Conservation (phyloP, 2,888 invertebrate genomes). For the Chymomyza amoena region DNA sequence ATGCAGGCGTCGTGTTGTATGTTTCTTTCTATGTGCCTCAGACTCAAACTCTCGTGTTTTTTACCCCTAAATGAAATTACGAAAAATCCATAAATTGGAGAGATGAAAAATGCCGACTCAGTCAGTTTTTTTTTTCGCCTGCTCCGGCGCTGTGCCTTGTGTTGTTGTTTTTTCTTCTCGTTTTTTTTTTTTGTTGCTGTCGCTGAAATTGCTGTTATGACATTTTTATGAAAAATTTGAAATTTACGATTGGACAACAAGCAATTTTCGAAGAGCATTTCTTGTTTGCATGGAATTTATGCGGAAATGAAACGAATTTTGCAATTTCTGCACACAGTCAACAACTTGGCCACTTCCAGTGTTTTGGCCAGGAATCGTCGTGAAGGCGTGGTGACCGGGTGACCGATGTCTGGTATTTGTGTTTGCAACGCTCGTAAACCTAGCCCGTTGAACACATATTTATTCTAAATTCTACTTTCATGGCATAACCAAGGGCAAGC, state of each 20-base stretch:
- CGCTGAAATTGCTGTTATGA: slow-evolving; percentile 71
- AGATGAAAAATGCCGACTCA: slow-evolving; percentile 70
- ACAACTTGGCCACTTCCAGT: not conserved
- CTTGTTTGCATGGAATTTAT: slow-evolving; percentile 32
- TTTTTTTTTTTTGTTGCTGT: slow-evolving; percentile 37
- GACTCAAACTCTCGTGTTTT: slow-evolving; percentile 11
- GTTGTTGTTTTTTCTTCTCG: slow-evolving; percentile 29
- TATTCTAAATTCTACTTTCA: not conserved
- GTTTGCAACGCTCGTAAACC: not conserved
- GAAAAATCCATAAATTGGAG: slow-evolving; percentile 64
- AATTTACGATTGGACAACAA: slow-evolving; percentile 70
- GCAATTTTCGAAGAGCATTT: slow-evolving; percentile 40
- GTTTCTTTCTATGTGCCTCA: not conserved
- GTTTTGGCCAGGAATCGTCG: not conserved
- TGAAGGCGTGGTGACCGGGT: not conserved
- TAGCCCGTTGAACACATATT: not conserved
- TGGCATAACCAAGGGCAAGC: no score
- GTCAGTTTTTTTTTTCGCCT: slow-evolving; percentile 31
- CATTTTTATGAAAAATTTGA: slow-evolving; percentile 73
- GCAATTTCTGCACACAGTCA: slow-evolving; percentile 32
- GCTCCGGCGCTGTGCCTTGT: slow-evolving; percentile 9
- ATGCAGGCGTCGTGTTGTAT: not conserved
- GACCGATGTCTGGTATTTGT: not conserved
- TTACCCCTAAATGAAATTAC: slow-evolving; percentile 53
- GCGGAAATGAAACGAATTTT: slow-evolving; percentile 46